Percentiles rank a stretch among this genome's conserved stretches.
Evolutionary conservation across 2,888 invertebrate genomes (phyloP).

Genomic region (Eledona agricola): DNA sequence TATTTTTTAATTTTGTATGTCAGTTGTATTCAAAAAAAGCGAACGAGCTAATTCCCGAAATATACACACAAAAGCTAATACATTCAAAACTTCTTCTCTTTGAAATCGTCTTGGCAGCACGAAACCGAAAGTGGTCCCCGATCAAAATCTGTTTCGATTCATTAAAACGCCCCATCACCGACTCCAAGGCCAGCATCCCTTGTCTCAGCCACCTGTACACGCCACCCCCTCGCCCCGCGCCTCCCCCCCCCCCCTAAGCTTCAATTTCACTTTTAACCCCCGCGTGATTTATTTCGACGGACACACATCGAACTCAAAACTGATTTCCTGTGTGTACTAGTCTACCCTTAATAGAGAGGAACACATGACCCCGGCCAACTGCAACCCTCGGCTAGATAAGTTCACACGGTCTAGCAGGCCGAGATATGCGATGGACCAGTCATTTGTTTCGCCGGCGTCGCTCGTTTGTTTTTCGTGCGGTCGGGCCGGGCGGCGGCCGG

Average conservation of each 20-base stretch:
- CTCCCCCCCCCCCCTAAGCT: conserved; percentile 47
- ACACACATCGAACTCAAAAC: conserved; percentile 13
- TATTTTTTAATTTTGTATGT: too few relatives aligned
- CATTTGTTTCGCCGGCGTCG: conserved; percentile 4
- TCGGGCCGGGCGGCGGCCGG: too few relatives aligned
- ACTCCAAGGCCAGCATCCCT: not conserved
- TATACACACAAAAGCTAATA: too few relatives aligned
- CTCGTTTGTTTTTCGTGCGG: too few relatives aligned
- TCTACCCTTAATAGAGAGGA: conserved; percentile 34
- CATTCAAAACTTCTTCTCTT: too few relatives aligned
- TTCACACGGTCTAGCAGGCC: conserved; percentile 51
- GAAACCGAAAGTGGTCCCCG: not conserved
- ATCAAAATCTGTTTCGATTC: conserved; percentile 1
- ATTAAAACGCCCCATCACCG: conserved; percentile 1
- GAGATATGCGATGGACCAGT: conserved; percentile 25
- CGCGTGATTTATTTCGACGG: conserved; percentile 29
- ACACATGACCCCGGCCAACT: conserved; percentile 31
- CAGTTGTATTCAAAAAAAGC: too few relatives aligned
- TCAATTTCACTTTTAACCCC: conserved; percentile 58
- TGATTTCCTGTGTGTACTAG: conserved; percentile 30
- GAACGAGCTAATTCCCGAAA: too few relatives aligned
- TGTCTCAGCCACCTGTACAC: conserved; percentile 56
- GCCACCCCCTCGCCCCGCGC: conserved; percentile 13
- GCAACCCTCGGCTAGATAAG: conserved; percentile 51
- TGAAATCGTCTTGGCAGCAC: too few relatives aligned